These are phyloP conservation scores for Luidia sarsii DNA, from an alignment of 53 echinoderm and acorn worm genomes.

Conservation along the genomic window DNA sequence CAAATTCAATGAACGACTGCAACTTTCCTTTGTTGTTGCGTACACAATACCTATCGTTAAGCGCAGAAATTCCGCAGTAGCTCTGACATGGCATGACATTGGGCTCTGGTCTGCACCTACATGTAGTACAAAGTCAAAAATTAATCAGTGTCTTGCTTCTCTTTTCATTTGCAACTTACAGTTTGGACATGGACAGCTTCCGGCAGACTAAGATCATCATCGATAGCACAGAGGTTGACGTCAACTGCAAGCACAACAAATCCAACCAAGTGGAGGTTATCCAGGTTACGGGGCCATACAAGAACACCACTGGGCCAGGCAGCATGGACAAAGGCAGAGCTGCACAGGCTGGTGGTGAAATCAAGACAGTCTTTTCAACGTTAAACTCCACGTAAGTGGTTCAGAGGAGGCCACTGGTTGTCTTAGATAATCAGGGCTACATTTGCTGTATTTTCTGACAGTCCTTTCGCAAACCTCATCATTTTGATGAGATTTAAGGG, in stretches of 20 bases:
- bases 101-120: neutral
- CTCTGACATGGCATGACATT: neutral
- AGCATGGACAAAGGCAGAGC: neutral
- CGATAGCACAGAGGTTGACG: neutral
- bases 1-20: no score
- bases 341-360: neutral
- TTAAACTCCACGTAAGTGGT: slow-evolving; percentile 14
- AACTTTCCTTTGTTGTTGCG: neutral
- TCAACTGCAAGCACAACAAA: neutral
- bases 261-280: neutral
- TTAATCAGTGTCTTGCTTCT: neutral
- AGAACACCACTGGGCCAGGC: neutral
- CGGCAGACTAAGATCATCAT: slow-evolving; percentile 7
- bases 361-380: slow-evolving; percentile 9
- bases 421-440: no score
- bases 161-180: neutral
- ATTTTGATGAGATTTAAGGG: no score
- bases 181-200: neutral
- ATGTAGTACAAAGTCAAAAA: neutral
- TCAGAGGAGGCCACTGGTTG: neutral
- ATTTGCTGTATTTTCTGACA: no score
- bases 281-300: neutral
- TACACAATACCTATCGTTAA: neutral
- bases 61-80: neutral
- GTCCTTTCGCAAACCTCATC: no score